phyloP scores from a whole-genome alignment of 2,888 invertebrate species.

The Cybosia mesomella region DNA sequence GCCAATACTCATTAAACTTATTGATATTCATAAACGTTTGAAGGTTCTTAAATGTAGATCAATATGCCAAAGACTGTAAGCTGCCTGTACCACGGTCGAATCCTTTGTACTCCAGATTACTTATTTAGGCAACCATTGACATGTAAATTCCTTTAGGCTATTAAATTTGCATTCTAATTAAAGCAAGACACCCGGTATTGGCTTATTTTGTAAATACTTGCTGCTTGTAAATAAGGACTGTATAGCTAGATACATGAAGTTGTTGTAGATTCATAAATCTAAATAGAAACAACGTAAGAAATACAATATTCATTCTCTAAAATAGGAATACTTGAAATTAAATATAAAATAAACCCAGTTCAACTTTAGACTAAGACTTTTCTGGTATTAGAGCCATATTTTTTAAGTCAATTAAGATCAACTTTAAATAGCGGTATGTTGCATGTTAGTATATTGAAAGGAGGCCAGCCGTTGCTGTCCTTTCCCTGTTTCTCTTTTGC shows the following conservation, averaged over 20 bases:
- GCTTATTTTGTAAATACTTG: constrained; percentile 61
- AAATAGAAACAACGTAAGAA: constrained; percentile 7
- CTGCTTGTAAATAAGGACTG: constrained; percentile 54
- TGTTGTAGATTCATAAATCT: constrained; percentile 23
- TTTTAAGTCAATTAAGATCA: no score
- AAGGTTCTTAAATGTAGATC: constrained; percentile 68
- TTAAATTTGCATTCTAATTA: constrained; percentile 87
- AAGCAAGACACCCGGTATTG: constrained; percentile 72
- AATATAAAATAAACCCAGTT: no score
- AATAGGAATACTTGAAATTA: not conserved
- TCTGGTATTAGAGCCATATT: no score
- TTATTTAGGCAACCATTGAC: constrained; percentile 84
- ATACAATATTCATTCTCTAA: no score
- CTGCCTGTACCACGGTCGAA: constrained; percentile 53
- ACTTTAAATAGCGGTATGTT: no score
- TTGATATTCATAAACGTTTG: constrained; percentile 69
- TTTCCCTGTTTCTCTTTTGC: no score
- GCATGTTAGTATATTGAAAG: no score
- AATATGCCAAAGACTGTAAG: constrained; percentile 68
- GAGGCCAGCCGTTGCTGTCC: no score
- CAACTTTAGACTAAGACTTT: no score
- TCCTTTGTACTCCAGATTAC: constrained; percentile 80
- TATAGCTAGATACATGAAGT: constrained; percentile 42
- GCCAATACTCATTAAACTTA: constrained; percentile 54
- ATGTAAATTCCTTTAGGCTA: constrained; percentile 84